Conservation (phyloP, 2,888 invertebrate genomes). For the Limnephilus auricula region DNA sequence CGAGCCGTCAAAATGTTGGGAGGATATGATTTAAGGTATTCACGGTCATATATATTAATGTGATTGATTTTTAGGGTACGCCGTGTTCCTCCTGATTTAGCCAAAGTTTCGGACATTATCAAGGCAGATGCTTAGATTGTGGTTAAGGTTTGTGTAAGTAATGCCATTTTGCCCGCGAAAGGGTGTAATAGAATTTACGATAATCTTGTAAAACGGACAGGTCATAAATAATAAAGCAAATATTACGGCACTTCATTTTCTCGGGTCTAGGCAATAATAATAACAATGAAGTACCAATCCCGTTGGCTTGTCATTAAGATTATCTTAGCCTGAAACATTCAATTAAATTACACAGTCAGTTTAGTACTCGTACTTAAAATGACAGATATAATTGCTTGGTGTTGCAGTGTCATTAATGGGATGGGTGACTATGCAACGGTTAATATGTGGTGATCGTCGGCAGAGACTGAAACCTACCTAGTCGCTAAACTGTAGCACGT, state of each 20-base stretch:
- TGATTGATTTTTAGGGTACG: no score
- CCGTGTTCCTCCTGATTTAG: no score
- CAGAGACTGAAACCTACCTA: background rate
- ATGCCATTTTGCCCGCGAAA: background rate
- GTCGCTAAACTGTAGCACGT: background rate
- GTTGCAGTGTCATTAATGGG: background rate
- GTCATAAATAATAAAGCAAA: background rate
- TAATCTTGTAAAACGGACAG: background rate
- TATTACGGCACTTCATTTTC: background rate
- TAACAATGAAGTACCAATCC: background rate
- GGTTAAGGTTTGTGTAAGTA: no score
- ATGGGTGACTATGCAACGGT: background rate
- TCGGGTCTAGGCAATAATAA: background rate
- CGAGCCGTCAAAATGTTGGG: no score
- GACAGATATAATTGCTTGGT: slow-evolving; percentile 10
- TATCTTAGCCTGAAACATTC: background rate
- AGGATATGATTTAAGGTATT: no score
- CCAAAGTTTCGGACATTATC: no score
- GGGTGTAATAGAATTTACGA: background rate
- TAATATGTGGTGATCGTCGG: background rate
- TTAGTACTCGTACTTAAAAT: background rate
- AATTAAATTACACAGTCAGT: background rate
- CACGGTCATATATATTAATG: no score
- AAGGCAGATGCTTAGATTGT: no score
- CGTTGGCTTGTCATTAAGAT: background rate